Evolutionary conservation across 2,888 invertebrate genomes (phyloP).

Genomic region (Perizoma flavofasciatum): DNA sequence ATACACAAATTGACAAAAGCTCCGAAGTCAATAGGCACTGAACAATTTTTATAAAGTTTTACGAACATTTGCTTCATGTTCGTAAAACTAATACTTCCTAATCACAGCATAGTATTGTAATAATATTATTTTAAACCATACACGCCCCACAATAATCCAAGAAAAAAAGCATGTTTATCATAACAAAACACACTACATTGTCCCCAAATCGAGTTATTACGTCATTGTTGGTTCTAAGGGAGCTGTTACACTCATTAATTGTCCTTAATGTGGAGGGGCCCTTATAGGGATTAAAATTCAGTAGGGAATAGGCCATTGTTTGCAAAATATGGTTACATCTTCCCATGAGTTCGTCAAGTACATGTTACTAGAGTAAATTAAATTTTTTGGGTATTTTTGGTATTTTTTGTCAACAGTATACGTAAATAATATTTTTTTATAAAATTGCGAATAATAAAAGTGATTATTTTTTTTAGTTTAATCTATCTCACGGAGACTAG

Average conservation of each 20-base stretch:
- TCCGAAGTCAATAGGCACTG: no score
- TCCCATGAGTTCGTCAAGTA: constrained; percentile 55
- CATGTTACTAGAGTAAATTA: constrained; percentile 10
- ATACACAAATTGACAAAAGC: no score
- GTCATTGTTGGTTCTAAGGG: constrained; percentile 73
- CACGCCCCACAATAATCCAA: constrained; percentile 36
- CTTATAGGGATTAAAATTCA: constrained; percentile 60
- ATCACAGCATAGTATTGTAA: no score
- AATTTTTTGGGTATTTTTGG: constrained; percentile 5
- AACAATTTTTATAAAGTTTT: no score
- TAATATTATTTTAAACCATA: not conserved
- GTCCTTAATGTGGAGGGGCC: constrained; percentile 71
- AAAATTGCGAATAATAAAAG: no score
- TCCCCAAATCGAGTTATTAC: constrained; percentile 71
- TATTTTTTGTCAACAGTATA: no score
- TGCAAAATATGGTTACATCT: constrained; percentile 74
- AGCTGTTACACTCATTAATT: constrained; percentile 78
- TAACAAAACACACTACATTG: constrained; percentile 67
- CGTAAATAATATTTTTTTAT: no score
- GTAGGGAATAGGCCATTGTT: constrained; percentile 69
- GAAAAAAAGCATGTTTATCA: constrained; percentile 59
- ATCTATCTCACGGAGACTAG: no score
- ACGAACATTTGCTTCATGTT: no score
- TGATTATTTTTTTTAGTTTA: no score
- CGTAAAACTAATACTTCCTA: no score